Evolutionary conservation across 2,888 invertebrate genomes (phyloP), one percentile per base, ranked within the genome.

Genomic region (Reticulitermes lucifugus): DNA sequence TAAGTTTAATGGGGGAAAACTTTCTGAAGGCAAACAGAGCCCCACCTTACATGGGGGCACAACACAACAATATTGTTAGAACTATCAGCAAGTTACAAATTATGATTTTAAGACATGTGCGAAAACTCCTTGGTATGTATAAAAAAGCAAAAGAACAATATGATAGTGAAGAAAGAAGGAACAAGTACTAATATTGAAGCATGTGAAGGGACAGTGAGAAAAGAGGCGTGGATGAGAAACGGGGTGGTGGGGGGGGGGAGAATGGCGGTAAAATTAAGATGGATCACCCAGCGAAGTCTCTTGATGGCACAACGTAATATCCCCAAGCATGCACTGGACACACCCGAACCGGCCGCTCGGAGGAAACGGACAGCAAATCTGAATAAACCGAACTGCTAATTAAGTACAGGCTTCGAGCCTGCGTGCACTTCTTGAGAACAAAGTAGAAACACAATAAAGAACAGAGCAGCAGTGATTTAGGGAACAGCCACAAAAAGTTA

Each of bases 271-370:
- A 60, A 80, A 80, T 80, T 80, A 80, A 80, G 80, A 80, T 80
- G 80, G 80, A 80, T 80, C 80, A 80, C 73, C 73, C 73, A 73
- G 14, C 73, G 35, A 73, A 73, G 41, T 73, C 41, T 73, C 60
- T 60, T 80, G 80, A 80, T 80, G 80, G 80, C 60, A 80, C 60
- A 60, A 60, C 35, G 60, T n/a, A 80, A 79, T 59, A 79, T 29
- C 25, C 25, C 71, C 29, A 65, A 25, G 14, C 79, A 79, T 55
- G 51, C 79, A 79, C 29, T 25, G 80, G 80, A 80, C 80, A 60
- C 55, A 29, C 80, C 80, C 60, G 25, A 70, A 25, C n/a, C 12
- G 70, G 10, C 29, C 12, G 25, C 25, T 70, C n/a, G 70, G 35
- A 41, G 41, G 73, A 73, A 2, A 41, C 22, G 41, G 73, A 35